Percentiles rank a stretch among this genome's conserved stretches.
These are phyloP conservation scores for Rhyacophila evoluta DNA, from an alignment of 2,888 invertebrate species.

Conservation along the genomic window DNA sequence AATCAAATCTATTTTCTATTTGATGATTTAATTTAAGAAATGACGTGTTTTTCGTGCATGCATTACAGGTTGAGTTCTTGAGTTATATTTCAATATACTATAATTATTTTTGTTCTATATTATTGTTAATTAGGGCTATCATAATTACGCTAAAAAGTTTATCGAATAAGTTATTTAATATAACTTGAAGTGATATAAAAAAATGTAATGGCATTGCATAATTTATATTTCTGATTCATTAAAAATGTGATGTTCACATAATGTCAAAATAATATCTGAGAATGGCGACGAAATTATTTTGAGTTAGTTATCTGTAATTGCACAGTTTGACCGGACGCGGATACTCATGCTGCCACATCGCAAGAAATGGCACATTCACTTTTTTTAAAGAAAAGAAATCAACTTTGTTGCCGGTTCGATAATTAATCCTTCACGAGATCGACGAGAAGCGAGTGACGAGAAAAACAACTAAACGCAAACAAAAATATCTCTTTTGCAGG, in stretches of 20 bases:
- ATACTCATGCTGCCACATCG: neutral
- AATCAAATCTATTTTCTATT: too few species aligned
- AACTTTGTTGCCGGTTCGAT: constrained; percentile 26
- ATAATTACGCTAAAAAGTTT: too few species aligned
- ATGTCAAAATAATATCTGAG: neutral
- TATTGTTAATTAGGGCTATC: too few species aligned
- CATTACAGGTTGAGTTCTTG: too few species aligned
- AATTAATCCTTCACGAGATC: constrained; percentile 42
- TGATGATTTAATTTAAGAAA: too few species aligned
- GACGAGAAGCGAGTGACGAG: neutral
- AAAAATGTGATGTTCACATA: neutral
- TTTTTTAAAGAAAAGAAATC: constrained; percentile 11
- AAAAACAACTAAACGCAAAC: neutral
- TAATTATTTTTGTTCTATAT: too few species aligned
- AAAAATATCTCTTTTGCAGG: too few species aligned
- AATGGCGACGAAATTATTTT: neutral
- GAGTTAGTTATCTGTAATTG: neutral
- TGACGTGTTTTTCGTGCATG: too few species aligned
- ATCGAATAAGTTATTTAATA: too few species aligned
- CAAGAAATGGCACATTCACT: neutral
- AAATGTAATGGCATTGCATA: neutral
- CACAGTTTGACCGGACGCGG: constrained; percentile 7
- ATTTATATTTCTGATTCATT: neutral
- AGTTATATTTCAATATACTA: too few species aligned
- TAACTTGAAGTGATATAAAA: too few species aligned